These are phyloP conservation scores for Strigamia crassipes DNA, from an alignment of 2,888 invertebrate species.

Conservation along the genomic window DNA sequence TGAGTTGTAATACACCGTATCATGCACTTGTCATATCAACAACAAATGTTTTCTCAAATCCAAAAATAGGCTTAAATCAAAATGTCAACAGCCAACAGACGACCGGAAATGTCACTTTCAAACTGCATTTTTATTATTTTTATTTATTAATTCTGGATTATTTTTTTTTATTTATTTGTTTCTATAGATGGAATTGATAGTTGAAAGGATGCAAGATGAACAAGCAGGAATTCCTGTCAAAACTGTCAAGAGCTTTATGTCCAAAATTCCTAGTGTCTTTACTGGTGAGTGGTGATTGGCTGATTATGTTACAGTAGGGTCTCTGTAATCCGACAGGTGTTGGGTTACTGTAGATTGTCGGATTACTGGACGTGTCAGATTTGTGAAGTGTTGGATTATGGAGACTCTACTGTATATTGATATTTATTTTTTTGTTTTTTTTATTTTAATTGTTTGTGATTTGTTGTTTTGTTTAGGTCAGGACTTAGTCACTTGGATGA, in stretches of 20 bases:
- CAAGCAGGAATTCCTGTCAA: conserved; percentile 89
- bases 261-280: conserved; percentile 96
- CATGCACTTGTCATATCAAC: background rate
- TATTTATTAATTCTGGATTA: background rate
- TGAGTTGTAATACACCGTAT: conserved; percentile 2
- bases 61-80: too few relatives aligned
- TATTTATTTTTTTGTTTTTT: conserved; percentile 61
- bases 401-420: too few relatives aligned
- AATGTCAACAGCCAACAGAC: too few relatives aligned
- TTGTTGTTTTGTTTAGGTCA: conserved; percentile 66
- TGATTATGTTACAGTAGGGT: too few relatives aligned
- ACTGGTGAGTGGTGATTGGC: conserved; percentile 64
- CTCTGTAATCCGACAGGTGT: too few relatives aligned
- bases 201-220: conserved; percentile 96
- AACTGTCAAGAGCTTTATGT: conserved; percentile 98
- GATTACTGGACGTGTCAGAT: too few relatives aligned
- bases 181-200: conserved; percentile 89
- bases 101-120: background rate
- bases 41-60: background rate
- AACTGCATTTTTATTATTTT: background rate
- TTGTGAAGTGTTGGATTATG: too few relatives aligned
- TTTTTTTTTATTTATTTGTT: conserved; percentile 47
- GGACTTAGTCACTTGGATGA: conserved; percentile 93
- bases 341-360: too few relatives aligned
- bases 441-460: conserved; percentile 52